These are phyloP conservation scores for Psylliodes chrysocephalus DNA, from an alignment of 2,888 invertebrate genomes.

Conservation along the genomic window DNA sequence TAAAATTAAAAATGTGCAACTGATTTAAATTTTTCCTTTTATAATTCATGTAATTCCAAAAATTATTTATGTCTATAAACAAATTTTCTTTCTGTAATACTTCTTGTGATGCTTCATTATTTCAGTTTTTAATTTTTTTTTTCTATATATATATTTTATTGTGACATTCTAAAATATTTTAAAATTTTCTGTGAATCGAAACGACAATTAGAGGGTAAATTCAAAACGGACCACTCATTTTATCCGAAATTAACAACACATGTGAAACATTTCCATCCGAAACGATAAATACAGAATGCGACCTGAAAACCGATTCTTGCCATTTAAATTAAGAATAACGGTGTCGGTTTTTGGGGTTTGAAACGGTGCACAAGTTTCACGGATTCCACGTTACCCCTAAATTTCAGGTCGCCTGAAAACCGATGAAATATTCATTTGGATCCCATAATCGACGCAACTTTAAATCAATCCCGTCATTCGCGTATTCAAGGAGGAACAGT, in stretches of 20 bases:
- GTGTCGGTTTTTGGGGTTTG: slow-evolving; percentile 6
- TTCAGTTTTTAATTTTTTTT: too few relatives aligned
- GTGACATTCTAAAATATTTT: too few relatives aligned
- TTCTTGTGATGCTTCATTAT: too few relatives aligned
- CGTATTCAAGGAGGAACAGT: slow-evolving; percentile 27
- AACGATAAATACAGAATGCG: slow-evolving; percentile 13
- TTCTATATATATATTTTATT: too few relatives aligned
- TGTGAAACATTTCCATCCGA: background rate
- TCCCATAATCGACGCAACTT: slow-evolving; percentile 34
- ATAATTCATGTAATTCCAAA: too few relatives aligned
- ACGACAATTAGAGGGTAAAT: background rate
- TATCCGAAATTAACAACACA: slow-evolving; percentile 5
- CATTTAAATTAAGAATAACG: slow-evolving; percentile 23
- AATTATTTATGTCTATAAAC: too few relatives aligned
- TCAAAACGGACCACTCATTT: background rate
- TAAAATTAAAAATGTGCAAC: too few relatives aligned
- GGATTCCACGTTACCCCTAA: slow-evolving; percentile 8
- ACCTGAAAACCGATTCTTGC: slow-evolving; percentile 15
- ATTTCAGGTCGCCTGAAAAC: slow-evolving; percentile 30
- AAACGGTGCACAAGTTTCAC: slow-evolving; percentile 10
- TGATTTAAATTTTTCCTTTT: too few relatives aligned
- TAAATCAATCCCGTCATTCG: slow-evolving; percentile 35
- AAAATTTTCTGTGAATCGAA: too few relatives aligned
- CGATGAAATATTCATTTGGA: slow-evolving; percentile 33
- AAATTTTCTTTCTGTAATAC: too few relatives aligned